These are phyloP conservation scores for Myotis davidii DNA, from an alignment of 2,113 vertebrate genomes.

Conservation along the genomic window DNA sequence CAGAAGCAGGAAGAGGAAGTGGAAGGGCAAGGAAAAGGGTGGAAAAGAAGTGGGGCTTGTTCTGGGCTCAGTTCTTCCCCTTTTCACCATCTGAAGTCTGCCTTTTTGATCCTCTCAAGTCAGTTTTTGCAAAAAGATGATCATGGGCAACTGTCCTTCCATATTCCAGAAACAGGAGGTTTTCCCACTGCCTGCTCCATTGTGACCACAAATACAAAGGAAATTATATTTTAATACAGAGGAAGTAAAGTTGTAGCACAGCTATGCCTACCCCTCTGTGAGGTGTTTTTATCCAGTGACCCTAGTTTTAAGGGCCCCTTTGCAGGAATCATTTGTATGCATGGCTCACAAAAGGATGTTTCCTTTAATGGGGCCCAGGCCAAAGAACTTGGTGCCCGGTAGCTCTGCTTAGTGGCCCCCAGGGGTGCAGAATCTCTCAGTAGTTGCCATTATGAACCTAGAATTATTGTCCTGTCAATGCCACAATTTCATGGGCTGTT, in stretches of 20 bases:
- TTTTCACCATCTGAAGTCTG: not conserved
- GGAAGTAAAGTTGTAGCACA: not conserved
- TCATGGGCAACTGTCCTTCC: not conserved
- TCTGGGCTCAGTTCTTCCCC: not conserved
- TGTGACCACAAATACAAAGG: not conserved
- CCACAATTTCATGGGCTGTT: not conserved
- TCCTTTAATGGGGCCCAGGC: not conserved
- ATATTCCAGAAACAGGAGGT: not conserved
- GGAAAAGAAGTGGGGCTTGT: not conserved
- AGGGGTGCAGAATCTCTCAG: not conserved
- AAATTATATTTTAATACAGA: constrained; percentile 42
- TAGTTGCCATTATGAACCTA: not conserved
- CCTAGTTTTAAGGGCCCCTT: not conserved
- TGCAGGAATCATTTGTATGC: not conserved
- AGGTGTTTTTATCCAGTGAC: not conserved
- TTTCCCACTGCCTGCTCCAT: not conserved
- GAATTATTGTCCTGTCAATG: not conserved
- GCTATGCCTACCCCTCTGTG: not conserved
- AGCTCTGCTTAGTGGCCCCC: not conserved
- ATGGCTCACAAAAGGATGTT: not conserved
- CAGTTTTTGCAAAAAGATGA: not conserved
- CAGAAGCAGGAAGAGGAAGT: accelerated
- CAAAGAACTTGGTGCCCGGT: not conserved
- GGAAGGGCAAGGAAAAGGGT: not conserved
- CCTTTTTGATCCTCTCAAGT: not conserved